These are phyloP conservation scores for Siniperca chuatsi DNA, from an alignment of 2,113 vertebrate species.

Conservation along the genomic window DNA sequence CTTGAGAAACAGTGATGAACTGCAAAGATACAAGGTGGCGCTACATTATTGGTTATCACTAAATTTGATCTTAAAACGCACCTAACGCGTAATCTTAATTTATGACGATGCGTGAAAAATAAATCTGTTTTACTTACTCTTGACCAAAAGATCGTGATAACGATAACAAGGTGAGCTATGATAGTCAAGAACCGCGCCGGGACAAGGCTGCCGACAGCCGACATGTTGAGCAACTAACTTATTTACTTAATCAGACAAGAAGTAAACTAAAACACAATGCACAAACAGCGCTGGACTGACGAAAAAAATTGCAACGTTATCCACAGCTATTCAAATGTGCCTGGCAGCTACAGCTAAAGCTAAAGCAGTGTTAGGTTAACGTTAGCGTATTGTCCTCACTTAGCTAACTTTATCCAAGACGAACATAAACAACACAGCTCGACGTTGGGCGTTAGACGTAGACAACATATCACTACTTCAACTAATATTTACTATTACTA, in stretches of 20 bases:
- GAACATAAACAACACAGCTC: not conserved
- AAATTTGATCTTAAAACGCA: not conserved
- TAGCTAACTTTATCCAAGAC: not conserved
- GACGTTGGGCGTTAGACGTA: not conserved
- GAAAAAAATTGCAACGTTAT: not conserved
- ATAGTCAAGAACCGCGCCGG: constrained; percentile 91
- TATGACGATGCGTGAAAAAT: too few relatives aligned
- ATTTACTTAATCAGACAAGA: not conserved
- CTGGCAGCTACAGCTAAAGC: not conserved
- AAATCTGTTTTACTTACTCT: constrained; percentile 81
- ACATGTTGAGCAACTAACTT: constrained; percentile 75
- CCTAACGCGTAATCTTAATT: not conserved
- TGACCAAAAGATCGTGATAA: constrained; percentile 93
- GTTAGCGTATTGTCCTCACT: not conserved
- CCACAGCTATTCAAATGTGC: not conserved
- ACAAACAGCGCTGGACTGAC: not conserved
- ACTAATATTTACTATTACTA: not conserved
- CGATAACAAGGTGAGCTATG: constrained; percentile 89
- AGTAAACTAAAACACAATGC: not conserved
- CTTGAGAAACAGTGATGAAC: not conserved
- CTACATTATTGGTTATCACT: not conserved
- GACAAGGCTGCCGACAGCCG: constrained; percentile 84
- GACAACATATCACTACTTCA: not conserved
- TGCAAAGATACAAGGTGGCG: not conserved
- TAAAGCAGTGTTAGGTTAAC: not conserved